Conservation (phyloP, 2,888 invertebrate species). For the Tromatobia lineatoria region DNA sequence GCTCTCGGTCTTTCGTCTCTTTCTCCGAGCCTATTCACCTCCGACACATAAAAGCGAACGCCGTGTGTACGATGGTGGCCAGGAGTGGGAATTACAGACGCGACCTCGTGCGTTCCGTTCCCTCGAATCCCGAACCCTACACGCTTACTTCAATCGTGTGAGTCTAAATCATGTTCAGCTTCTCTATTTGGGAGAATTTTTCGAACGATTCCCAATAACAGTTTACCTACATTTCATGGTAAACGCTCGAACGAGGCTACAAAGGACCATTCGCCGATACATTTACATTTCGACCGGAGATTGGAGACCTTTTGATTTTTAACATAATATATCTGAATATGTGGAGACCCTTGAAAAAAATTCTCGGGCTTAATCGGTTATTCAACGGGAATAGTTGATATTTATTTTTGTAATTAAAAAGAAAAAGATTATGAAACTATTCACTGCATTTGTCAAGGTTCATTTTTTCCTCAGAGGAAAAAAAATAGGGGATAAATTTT, state of each 20-base stretch:
- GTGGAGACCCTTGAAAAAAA: no score
- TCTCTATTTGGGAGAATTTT: neutral
- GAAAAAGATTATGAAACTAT: no score
- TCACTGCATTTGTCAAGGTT: no score
- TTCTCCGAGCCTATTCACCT: constrained; percentile 43
- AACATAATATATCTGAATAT: no score
- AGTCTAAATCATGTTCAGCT: neutral
- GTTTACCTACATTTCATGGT: neutral
- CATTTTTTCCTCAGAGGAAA: no score
- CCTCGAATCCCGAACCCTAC: neutral
- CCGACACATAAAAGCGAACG: constrained; percentile 30
- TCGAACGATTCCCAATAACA: neutral
- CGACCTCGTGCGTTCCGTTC: constrained; percentile 14
- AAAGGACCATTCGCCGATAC: neutral
- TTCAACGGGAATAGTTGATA: no score
- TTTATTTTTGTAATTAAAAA: no score
- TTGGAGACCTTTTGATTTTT: neutral
- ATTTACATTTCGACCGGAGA: neutral
- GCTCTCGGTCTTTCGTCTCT: constrained; percentile 29
- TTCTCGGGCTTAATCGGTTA: no score
- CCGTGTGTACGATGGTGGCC: neutral
- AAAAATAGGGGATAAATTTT: no score
- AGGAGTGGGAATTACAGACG: constrained; percentile 6
- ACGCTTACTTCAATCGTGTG: neutral
- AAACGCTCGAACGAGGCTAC: neutral